Conservation (phyloP, 1,140 invertebrate species). For the Pristionchus pacificus region DNA sequence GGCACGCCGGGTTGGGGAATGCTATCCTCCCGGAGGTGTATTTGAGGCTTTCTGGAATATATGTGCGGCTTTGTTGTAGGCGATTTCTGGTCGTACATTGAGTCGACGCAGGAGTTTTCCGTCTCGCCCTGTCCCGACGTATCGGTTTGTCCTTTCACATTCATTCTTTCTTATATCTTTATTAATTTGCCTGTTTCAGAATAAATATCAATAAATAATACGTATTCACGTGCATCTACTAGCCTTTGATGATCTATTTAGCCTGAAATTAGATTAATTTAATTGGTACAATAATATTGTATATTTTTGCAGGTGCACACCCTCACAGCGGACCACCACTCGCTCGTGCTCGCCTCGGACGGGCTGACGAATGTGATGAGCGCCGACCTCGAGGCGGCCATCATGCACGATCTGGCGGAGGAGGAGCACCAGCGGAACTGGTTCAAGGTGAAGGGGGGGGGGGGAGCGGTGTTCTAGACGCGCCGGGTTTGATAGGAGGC, state of each 20-base stretch:
- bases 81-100: conserved; percentile 95
- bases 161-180: conserved; percentile 64
- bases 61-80: conserved; percentile 56
- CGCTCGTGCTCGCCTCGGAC: conserved; percentile 89
- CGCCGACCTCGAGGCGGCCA: conserved; percentile 72
- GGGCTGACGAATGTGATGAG: conserved; percentile 92
- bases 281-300: conserved; percentile 3
- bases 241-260: background rate
- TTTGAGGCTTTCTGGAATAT: too few relatives aligned
- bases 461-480: conserved; percentile 6
- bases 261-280: background rate
- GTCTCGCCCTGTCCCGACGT: conserved; percentile 97
- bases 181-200: background rate
- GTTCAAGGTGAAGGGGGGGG: conserved; percentile 1
- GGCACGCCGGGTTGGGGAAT: background rate
- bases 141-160: conserved; percentile 77
- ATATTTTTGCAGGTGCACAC: background rate
- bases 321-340: conserved; percentile 57
- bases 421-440: conserved; percentile 49
- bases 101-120: conserved; percentile 79
- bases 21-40: background rate
- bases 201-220: background rate
- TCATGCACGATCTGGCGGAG: conserved; percentile 38
- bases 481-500: too few relatives aligned
- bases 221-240: background rate